Evolutionary conservation across 2,113 vertebrate genomes (phyloP).

Genomic region (Callocephalon fimbriatum): DNA sequence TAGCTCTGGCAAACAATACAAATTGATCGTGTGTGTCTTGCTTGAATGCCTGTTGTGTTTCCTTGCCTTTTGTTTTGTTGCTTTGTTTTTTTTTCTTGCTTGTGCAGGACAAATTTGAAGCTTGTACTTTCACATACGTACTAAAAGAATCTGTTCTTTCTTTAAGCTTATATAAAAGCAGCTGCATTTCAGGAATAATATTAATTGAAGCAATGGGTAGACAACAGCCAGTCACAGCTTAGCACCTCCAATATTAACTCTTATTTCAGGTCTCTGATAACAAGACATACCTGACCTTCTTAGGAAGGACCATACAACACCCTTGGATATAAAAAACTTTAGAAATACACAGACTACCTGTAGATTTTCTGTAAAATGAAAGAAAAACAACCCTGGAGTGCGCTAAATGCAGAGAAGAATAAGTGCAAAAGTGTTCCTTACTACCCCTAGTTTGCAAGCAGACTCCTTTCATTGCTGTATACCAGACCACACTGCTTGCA

Average conservation of each 20-base stretch:
- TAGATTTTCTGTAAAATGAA: neutral
- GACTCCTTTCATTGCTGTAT: neutral
- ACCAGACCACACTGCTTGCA: neutral
- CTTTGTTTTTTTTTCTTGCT: neutral
- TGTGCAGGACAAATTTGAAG: neutral
- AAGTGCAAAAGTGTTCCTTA: neutral
- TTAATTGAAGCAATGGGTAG: neutral
- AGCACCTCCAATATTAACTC: neutral
- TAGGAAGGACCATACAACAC: neutral
- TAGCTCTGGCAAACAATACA: neutral
- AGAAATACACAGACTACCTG: neutral
- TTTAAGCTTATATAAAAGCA: neutral
- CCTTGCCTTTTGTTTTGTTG: neutral
- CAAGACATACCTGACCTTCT: neutral
- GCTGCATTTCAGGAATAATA: neutral
- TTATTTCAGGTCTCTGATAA: neutral
- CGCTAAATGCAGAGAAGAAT: neutral
- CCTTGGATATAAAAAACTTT: neutral
- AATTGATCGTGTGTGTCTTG: neutral
- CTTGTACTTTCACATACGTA: neutral
- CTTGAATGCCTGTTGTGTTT: neutral
- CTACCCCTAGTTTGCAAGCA: neutral
- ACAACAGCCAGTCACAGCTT: neutral
- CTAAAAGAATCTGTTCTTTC: neutral
- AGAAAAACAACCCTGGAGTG: rapidly evolving